Percentiles rank a stretch among this genome's conserved stretches.
These are phyloP conservation scores for Brienomyrus longianalis DNA, from an alignment of 2,113 vertebrate species.

Conservation along the genomic window DNA sequence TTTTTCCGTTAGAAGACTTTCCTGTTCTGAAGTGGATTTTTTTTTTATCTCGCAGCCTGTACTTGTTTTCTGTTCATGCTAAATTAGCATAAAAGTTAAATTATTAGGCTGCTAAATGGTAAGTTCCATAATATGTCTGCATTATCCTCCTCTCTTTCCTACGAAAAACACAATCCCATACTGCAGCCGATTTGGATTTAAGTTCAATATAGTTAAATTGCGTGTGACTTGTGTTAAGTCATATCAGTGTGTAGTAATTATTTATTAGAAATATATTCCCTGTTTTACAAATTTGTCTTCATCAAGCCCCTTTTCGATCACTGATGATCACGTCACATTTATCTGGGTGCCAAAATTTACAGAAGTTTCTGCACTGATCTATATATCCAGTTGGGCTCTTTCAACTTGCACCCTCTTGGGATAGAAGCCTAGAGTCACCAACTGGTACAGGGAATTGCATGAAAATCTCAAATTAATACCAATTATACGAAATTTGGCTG, in stretches of 20 bases:
- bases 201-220: neutral
- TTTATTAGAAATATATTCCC: neutral
- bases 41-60: neutral
- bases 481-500: neutral
- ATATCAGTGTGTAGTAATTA: neutral
- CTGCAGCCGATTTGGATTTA: neutral
- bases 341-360: neutral
- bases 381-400: neutral
- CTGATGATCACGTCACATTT: neutral
- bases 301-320: neutral
- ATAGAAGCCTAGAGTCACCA: neutral
- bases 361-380: neutral
- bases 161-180: neutral
- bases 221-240: neutral
- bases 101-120: neutral
- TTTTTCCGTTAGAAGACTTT: neutral
- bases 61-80: neutral
- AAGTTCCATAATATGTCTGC: neutral
- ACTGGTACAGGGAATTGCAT: neutral
- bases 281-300: neutral
- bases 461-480: neutral
- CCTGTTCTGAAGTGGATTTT: neutral
- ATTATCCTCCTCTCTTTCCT: neutral
- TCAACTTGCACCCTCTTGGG: neutral
- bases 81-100: neutral